phyloP scores from a whole-genome alignment of 2,888 invertebrate species.

The Drosophila neonasuta region DNA sequence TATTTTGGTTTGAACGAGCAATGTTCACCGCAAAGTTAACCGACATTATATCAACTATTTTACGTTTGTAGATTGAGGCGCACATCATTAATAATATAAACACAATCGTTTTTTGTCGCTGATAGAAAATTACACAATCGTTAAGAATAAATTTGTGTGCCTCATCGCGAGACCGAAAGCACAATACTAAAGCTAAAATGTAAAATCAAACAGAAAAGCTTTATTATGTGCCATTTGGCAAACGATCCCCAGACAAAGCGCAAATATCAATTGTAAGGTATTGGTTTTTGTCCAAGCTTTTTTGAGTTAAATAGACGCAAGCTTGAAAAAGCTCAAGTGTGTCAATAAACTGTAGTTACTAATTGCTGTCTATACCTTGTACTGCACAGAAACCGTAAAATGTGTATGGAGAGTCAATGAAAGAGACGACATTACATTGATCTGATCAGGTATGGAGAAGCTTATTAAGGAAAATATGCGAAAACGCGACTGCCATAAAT shows the following conservation, averaged over 20 bases:
- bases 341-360: constrained; percentile 17
- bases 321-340: constrained; percentile 30
- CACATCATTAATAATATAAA: constrained; percentile 11
- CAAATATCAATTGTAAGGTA: constrained; percentile 15
- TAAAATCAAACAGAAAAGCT: constrained; percentile 33
- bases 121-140: constrained; percentile 39
- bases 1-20: neutral
- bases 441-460: neutral
- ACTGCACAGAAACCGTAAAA: constrained; percentile 3
- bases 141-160: constrained; percentile 27
- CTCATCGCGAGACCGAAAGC: constrained; percentile 31
- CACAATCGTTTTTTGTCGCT: constrained; percentile 12
- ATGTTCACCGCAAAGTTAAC: neutral
- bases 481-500: no score
- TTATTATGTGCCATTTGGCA: constrained; percentile 9
- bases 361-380: constrained; percentile 14
- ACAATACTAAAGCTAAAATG: constrained; percentile 25
- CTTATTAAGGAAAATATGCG: neutral
- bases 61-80: constrained; percentile 1
- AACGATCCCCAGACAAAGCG: constrained; percentile 15
- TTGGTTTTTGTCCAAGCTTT: constrained; percentile 40
- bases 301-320: neutral
- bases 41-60: constrained; percentile 2
- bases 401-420: neutral
- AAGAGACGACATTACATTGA: neutral